Evolutionary conservation across 2,888 invertebrate genomes (phyloP).

Genomic region (Lepidocyrtinus sp.): DNA sequence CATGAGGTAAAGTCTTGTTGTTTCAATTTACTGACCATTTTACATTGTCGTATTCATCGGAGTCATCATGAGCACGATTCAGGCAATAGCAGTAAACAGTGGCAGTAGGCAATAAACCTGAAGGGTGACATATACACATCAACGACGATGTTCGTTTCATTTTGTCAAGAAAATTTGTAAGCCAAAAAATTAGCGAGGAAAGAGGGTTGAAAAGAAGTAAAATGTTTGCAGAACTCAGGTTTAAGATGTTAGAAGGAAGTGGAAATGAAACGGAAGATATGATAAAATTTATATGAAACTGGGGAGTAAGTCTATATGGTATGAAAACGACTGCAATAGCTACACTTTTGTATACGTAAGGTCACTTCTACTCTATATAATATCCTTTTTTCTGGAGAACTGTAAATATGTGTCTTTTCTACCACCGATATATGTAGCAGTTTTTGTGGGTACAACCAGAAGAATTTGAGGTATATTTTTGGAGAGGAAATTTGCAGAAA

Average conservation of each 20-base stretch:
- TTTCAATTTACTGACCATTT: conserved; percentile 43
- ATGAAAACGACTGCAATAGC: not conserved
- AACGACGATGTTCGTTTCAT: not conserved
- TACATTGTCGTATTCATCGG: conserved; percentile 2
- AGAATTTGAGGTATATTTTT: conserved; percentile 45
- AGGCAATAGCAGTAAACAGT: conserved; percentile 20
- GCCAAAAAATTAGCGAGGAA: not conserved
- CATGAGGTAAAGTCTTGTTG: conserved; percentile 34
- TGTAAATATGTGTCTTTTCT: too few species aligned
- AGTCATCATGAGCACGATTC: conserved; percentile 22
- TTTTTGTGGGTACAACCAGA: conserved; percentile 16
- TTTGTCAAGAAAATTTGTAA: not conserved
- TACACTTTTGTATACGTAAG: not conserved
- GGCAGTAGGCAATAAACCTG: too few species aligned
- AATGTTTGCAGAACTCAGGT: not conserved
- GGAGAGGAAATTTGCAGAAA: not conserved
- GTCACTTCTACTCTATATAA: not conserved
- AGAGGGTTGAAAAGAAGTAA: not conserved
- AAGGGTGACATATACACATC: conserved; percentile 6
- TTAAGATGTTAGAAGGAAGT: conserved; percentile 24
- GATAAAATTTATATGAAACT: conserved; percentile 56
- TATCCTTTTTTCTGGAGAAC: not conserved
- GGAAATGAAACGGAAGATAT: conserved; percentile 44
- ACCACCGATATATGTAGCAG: not conserved
- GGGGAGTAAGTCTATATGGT: conserved; percentile 19